These are phyloP conservation scores for Calameuta filiformis DNA, from an alignment of 2,888 invertebrate genomes.

Conservation along the genomic window DNA sequence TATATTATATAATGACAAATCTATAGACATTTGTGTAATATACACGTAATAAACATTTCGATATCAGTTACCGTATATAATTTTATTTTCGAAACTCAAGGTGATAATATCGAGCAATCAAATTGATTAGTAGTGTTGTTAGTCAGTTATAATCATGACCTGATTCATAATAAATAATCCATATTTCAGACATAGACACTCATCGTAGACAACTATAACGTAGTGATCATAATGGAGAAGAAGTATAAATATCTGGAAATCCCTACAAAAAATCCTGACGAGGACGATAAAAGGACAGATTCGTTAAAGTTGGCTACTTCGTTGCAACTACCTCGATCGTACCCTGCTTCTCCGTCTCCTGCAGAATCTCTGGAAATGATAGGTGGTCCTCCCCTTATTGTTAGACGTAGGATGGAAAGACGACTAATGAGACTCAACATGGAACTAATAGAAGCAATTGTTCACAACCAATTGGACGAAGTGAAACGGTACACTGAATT, in stretches of 20 bases:
- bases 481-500: slow-evolving; percentile 57
- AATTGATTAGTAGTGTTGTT: no score
- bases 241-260: background rate
- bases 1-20: no score
- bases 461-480: slow-evolving; percentile 61
- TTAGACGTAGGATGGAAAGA: slow-evolving; percentile 65
- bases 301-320: background rate
- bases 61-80: no score
- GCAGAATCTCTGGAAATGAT: slow-evolving; percentile 40
- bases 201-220: background rate
- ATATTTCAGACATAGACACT: background rate
- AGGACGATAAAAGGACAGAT: background rate
- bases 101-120: no score
- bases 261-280: background rate
- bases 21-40: no score
- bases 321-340: background rate
- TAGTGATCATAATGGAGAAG: background rate
- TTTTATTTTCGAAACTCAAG: no score
- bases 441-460: slow-evolving; percentile 67
- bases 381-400: slow-evolving; percentile 39
- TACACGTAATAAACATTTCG: no score
- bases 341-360: slow-evolving; percentile 23
- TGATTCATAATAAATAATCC: no score
- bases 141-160: no score
- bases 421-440: slow-evolving; percentile 67